A percentile compares a stretch with the other conserved stretches of the same genome.
Evolutionary conservation across 2,888 invertebrate species (phyloP).

Genomic region (Nowickia ferox): DNA sequence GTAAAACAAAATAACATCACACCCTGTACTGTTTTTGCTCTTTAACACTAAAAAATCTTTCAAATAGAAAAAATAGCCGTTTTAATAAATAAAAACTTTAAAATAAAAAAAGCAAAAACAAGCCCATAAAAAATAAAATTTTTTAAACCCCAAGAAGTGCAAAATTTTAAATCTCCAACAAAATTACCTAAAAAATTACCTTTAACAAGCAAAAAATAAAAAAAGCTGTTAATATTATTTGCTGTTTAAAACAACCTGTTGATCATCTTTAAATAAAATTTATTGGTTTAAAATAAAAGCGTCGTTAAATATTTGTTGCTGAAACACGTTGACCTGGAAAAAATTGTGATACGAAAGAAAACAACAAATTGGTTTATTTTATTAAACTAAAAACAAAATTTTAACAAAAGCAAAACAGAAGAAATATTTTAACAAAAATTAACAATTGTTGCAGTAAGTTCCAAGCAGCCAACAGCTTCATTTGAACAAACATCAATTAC

Average conservation of each 20-base stretch:
- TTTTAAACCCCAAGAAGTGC: constrained; percentile 20
- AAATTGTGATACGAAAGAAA: constrained; percentile 57
- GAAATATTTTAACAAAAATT: constrained; percentile 26
- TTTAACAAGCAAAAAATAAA: constrained; percentile 19
- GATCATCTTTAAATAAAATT: constrained; percentile 33
- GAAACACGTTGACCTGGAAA: constrained; percentile 60
- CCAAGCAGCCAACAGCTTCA: neutral
- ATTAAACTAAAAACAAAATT: constrained; percentile 1
- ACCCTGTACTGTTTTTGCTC: neutral
- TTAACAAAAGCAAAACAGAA: constrained; percentile 2
- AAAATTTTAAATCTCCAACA: constrained; percentile 32
- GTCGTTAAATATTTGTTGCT: constrained; percentile 24
- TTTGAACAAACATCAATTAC: constrained; percentile 4
- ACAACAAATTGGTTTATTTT: constrained; percentile 40
- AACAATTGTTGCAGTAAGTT: neutral
- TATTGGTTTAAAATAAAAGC: constrained; percentile 24
- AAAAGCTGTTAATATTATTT: constrained; percentile 18
- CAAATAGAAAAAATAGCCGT: neutral
- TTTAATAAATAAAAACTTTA: neutral
- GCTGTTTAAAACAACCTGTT: constrained; percentile 46
- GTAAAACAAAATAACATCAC: neutral
- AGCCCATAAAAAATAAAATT: neutral
- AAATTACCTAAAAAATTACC: constrained; percentile 47
- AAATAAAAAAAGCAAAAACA: neutral
- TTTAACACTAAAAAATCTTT: neutral